Evolutionary conservation across 2,888 invertebrate genomes (phyloP).

Genomic region (Andrena marginata): DNA sequence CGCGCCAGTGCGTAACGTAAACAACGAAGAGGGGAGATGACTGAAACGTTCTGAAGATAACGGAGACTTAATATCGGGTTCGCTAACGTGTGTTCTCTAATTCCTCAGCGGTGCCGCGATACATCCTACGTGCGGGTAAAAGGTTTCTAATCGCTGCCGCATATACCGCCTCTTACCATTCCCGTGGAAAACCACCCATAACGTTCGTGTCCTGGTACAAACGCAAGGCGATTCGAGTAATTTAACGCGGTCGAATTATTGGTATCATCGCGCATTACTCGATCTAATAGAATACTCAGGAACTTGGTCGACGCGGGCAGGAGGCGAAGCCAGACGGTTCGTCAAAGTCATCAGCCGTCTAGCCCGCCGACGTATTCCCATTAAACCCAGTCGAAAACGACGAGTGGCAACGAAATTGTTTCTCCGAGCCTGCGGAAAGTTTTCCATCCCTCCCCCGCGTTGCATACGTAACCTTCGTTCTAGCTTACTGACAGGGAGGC

Average conservation of each 20-base stretch:
- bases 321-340: constrained; percentile 34
- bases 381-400: constrained; percentile 60
- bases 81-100: background rate
- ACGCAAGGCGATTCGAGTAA: no score
- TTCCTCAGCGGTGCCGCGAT: no score
- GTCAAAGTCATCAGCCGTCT: constrained; percentile 51
- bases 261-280: background rate
- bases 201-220: no score
- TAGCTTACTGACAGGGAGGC: constrained; percentile 60
- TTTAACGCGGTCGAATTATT: no score
- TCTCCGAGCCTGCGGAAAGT: constrained; percentile 51
- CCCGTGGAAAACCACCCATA: no score
- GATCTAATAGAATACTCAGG: constrained; percentile 6
- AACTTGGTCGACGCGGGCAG: constrained; percentile 2
- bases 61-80: background rate
- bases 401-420: constrained; percentile 64
- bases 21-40: background rate
- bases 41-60: background rate
- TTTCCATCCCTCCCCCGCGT: constrained; percentile 51
- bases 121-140: no score
- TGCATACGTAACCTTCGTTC: constrained; percentile 44
- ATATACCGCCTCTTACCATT: no score
- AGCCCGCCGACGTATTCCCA: constrained; percentile 59
- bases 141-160: no score
- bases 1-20: background rate